Base-by-base conservation (phyloP, 2,797 vertebrate genomes). In the Chaetodon trifasciatus region DNA sequence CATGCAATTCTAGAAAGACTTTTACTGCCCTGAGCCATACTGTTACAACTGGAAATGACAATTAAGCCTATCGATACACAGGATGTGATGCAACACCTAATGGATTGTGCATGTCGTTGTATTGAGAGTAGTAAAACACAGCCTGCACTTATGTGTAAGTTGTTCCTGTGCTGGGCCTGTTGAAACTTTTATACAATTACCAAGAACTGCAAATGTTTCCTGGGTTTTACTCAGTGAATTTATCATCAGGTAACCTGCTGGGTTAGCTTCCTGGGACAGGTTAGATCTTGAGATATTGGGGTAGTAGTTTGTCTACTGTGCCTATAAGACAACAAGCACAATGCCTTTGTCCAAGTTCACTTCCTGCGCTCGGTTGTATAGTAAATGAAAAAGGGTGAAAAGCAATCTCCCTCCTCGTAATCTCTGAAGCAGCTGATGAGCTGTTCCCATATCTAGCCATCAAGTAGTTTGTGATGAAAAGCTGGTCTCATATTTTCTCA, bases 381-480 rank as follows among this genome's bases (percentile, higher is more conserved):
- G 55, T 64, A 61, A 84, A 81, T 84, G 74, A 64, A 75, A 70
- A 76, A 69, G 17, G 6, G 19, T 66, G 72, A 66, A 88, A 87
- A 72, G 70, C 55, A 68, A 55, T 63, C 62, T 81, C 37, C 55
- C 42, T 32, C 58, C 46, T 17, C 15, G 24, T 77, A 76, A 86
- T 81, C 73, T 79, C 16, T 35, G 53, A 65, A 77, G 55, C 47
- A 47, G 44, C 58, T 62, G 74, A 81, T 57, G 69, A 70, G 56
- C 39, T 52, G 16, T 11, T 72, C 40, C 4, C 46, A n/a, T 70
- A 78, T 89, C 66, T 23, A 60, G 37, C 12, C 44, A 39, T 76
- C 28, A 77, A 92, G 81, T 92, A 68, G 73, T 35, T 81, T 46
- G 79, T 88, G 88, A 86, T 93, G 89, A 91, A 87, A 93, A 81